Base-by-base conservation (phyloP, 2,797 vertebrate genomes). In the Stomatorhinus walkeri region DNA sequence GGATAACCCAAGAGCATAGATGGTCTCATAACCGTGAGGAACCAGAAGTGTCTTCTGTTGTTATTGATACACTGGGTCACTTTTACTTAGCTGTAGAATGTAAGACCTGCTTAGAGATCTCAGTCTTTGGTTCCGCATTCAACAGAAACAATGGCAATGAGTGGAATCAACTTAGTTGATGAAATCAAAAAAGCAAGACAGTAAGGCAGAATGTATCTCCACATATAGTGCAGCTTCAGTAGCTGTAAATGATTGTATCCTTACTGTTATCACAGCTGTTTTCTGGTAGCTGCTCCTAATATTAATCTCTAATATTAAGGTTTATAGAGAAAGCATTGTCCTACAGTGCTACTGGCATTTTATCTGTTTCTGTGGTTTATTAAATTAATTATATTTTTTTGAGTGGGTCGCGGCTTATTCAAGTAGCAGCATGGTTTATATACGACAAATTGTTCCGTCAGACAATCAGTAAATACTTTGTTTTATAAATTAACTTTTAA, bases 381-480 rank as follows among this genome's bases (percentile, higher is more conserved):
- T 24, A 2, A 43, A 7, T 84, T 84, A 46, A 36, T 79, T n/a
- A n/a, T n/a, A n/a, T n/a, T n/a, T n/a, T 10, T 48, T 48, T 83
- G n/a, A 43, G 7, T 22, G 24, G 28, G 51, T 7, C 10, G 8
- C 14, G 36, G 32, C 9, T 32, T 51, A 51, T 40, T 87, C 8
- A n/a, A 36, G 16, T 43, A 87, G 8, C 9, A 43, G 19, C 28
- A n/a, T 8, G 28, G 28, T 87, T 59, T 87, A 14, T 85, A 52
- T 85, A 85, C 24, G 6, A 32, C 83, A 87, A 86, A 87, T 64
- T 43, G 36, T 43, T 43, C 86, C 19, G n/a, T 46, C 56, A 46
- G 36, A n/a, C 40, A 48, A 87, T 87, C 56, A 51, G 48, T 87
- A 87, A 87, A 87, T 59, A 87, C 85, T 87, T 87, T 59, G 85